A percentile compares a stretch with the other conserved stretches of the same genome.
phyloP scores from a whole-genome alignment of 2,888 invertebrate genomes.

The Exocentrus adspersus region DNA sequence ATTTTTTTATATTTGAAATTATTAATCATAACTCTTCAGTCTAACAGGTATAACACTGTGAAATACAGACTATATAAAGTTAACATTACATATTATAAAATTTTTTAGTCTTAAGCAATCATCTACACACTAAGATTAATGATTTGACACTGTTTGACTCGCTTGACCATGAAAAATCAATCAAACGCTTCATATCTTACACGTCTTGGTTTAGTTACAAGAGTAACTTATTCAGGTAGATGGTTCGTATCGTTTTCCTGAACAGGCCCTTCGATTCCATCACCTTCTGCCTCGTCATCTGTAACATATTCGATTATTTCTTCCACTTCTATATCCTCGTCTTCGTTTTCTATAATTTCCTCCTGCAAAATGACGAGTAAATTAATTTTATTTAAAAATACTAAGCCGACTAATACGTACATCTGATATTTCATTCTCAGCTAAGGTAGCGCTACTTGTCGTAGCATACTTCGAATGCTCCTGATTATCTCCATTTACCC shows the following conservation, averaged over 20 bases:
- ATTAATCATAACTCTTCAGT: not conserved
- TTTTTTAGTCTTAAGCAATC: not conserved
- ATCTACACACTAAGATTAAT: not conserved
- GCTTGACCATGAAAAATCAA: not conserved
- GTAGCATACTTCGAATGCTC: slow-evolving; percentile 67
- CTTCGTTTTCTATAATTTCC: slow-evolving; percentile 27
- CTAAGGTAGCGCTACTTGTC: slow-evolving; percentile 66
- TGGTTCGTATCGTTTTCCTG: slow-evolving; percentile 20
- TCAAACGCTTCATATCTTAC: not conserved
- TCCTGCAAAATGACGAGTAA: slow-evolving; percentile 25
- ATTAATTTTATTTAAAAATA: not conserved
- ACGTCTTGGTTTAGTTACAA: not conserved
- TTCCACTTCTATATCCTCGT: slow-evolving; percentile 43
- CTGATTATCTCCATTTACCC: slow-evolving; percentile 30
- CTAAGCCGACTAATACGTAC: slow-evolving; percentile 40
- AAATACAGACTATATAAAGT: too few species aligned
- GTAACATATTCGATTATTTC: slow-evolving; percentile 46
- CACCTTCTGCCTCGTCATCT: slow-evolving; percentile 45
- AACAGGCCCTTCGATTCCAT: slow-evolving; percentile 25
- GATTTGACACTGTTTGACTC: not conserved
- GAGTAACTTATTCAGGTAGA: not conserved
- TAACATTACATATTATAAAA: too few species aligned
- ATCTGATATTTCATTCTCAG: slow-evolving; percentile 57
- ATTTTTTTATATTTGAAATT: not conserved
- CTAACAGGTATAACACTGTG: not conserved